Evolutionary conservation across 2,888 invertebrate genomes (phyloP).

Genomic region (Xylocampa areola): DNA sequence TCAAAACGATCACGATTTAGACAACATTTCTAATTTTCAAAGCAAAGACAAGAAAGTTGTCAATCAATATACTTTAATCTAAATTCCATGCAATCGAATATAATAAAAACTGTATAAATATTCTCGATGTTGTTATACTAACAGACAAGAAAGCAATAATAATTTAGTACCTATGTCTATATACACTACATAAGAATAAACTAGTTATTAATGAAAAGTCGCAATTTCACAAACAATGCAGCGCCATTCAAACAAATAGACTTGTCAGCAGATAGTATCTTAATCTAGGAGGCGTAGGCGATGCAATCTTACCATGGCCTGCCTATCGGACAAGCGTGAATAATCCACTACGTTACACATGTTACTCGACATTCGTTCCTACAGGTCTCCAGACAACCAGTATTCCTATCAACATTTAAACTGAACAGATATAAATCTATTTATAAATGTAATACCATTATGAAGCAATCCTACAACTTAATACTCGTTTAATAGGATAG

Average conservation of each 20-base stretch:
- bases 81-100: neutral
- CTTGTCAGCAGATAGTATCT: slow-evolving; percentile 71
- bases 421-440: slow-evolving; percentile 33
- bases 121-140: neutral
- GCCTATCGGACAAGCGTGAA: slow-evolving; percentile 67
- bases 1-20: slow-evolving; percentile 36
- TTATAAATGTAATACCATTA: slow-evolving; percentile 44
- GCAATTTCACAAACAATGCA: slow-evolving; percentile 32
- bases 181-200: slow-evolving; percentile 21
- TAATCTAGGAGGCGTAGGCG: slow-evolving; percentile 76
- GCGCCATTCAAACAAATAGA: slow-evolving; percentile 72
- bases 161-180: too few species aligned
- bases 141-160: too few species aligned
- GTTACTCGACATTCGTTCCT: slow-evolving; percentile 61
- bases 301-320: slow-evolving; percentile 71
- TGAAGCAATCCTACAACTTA: slow-evolving; percentile 30
- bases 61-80: slow-evolving; percentile 14
- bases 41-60: slow-evolving; percentile 26
- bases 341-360: slow-evolving; percentile 68
- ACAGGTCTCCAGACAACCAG: slow-evolving; percentile 45
- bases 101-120: slow-evolving; percentile 3
- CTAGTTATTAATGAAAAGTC: slow-evolving; percentile 40
- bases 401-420: slow-evolving; percentile 38
- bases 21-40: slow-evolving; percentile 36
- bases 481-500: slow-evolving; percentile 34